Percentiles rank a stretch among this genome's conserved stretches.
phyloP scores from a whole-genome alignment of 92 coral and sea anemone genomes.

The Paragorgia papillata region DNA sequence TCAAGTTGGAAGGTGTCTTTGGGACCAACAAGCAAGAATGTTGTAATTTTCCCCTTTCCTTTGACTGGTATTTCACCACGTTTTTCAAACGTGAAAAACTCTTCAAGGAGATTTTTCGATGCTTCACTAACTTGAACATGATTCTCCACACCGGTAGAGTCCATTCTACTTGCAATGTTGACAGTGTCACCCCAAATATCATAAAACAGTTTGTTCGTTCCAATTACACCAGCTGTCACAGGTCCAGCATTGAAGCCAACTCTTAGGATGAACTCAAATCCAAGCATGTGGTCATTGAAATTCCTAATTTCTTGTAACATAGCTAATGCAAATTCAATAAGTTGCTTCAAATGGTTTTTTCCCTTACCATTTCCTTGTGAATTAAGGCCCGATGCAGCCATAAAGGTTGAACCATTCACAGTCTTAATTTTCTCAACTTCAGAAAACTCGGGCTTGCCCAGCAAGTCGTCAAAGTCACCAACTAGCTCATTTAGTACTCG shows the following conservation, averaged over 20 bases:
- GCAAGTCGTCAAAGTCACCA: conserved; percentile 96
- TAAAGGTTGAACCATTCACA: conserved; percentile 97
- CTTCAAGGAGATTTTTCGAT: conserved; percentile 76
- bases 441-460: conserved; percentile 71
- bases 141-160: conserved; percentile 85
- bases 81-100: conserved; percentile 83
- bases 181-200: conserved; percentile 99
- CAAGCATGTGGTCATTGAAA: conserved; percentile 95
- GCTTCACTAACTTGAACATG: conserved; percentile 96
- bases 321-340: conserved; percentile 89
- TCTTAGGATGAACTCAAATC: conserved; percentile 87
- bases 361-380: conserved; percentile 80
- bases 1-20: neutral
- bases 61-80: conserved; percentile 97
- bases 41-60: conserved; percentile 91
- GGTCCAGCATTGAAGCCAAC: conserved; percentile 98
- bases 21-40: conserved; percentile 77
- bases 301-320: conserved; percentile 90
- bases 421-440: conserved; percentile 99
- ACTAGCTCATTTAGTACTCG: conserved; percentile 95
- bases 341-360: conserved; percentile 85
- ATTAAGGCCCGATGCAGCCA: conserved; percentile 97
- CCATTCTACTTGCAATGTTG: conserved; percentile 98
- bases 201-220: conserved; percentile 90
- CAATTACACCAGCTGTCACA: conserved; percentile 97